A percentile compares a stretch with the other conserved stretches of the same genome.
Conservation (phyloP, 2,888 invertebrate genomes). For the Melipona bicolor region DNA sequence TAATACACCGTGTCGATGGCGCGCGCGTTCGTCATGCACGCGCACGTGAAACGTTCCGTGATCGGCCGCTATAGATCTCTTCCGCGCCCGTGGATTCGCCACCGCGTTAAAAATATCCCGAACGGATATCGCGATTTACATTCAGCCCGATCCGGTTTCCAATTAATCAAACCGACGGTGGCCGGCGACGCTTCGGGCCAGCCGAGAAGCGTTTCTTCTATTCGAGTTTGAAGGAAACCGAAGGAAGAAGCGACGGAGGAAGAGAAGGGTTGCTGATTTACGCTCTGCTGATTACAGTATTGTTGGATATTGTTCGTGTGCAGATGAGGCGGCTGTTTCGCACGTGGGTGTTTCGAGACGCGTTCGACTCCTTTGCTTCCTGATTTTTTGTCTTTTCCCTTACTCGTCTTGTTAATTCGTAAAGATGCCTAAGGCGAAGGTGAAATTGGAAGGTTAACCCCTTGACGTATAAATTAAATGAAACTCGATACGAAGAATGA, state of each 20-base stretch:
- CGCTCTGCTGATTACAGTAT: not conserved
- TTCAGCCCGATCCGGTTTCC: slow-evolving; percentile 54
- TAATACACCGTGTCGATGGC: slow-evolving; percentile 62
- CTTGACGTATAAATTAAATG: too few species aligned
- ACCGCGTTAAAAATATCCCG: slow-evolving; percentile 33
- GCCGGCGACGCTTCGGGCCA: not conserved
- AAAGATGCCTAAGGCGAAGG: not conserved
- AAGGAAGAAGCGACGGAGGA: not conserved
- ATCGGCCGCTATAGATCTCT: slow-evolving; percentile 56
- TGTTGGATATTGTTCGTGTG: slow-evolving; percentile 6
- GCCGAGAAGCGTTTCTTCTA: slow-evolving; percentile 12
- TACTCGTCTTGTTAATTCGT: not conserved
- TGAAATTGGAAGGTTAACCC: too few species aligned
- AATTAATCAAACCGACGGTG: slow-evolving; percentile 51
- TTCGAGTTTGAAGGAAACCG: slow-evolving; percentile 8
- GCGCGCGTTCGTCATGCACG: slow-evolving; percentile 51
- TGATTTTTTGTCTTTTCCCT: not conserved
- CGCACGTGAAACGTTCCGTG: slow-evolving; percentile 51
- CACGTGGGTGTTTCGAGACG: not conserved
- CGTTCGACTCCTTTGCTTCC: too few species aligned
- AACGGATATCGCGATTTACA: slow-evolving; percentile 56
- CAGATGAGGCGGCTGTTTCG: not conserved
- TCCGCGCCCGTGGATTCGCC: slow-evolving; percentile 53
- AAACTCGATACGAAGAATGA: too few species aligned
- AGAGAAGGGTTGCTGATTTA: slow-evolving; percentile 7